Conservation (phyloP, 1,140 invertebrate genomes). For the Capitella teleta region DNA sequence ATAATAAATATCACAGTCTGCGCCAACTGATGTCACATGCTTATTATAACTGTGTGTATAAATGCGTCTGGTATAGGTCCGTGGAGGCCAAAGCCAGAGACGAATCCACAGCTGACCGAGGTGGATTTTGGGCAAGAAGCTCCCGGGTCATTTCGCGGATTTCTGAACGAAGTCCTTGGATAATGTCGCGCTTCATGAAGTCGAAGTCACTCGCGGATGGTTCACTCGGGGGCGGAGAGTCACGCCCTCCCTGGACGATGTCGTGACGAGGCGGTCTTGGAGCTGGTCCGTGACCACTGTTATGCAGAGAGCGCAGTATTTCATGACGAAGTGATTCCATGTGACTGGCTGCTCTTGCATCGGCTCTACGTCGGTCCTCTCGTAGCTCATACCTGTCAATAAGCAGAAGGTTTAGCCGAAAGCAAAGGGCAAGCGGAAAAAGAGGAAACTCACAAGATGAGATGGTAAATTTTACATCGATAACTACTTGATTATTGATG, state of each 20-base stretch:
- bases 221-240: neutral
- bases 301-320: slow-evolving; percentile 28
- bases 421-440: too few species aligned
- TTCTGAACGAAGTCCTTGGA: slow-evolving; percentile 29
- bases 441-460: neutral
- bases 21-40: too few species aligned
- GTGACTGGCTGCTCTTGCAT: slow-evolving; percentile 39
- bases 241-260: neutral
- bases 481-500: neutral
- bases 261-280: neutral
- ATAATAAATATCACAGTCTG: too few species aligned
- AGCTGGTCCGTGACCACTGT: neutral
- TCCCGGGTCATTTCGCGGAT: slow-evolving; percentile 24
- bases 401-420: neutral
- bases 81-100: slow-evolving; percentile 18
- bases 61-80: slow-evolving; percentile 42
- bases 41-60: slow-evolving; percentile 38
- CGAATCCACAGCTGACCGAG: slow-evolving; percentile 9
- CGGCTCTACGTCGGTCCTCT: slow-evolving; percentile 47
- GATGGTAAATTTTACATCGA: neutral
- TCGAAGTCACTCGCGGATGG: slow-evolving; percentile 25
- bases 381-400: slow-evolving; percentile 46
- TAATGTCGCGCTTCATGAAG: slow-evolving; percentile 34
- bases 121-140: slow-evolving; percentile 6
- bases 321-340: slow-evolving; percentile 47